Evolutionary conservation across 2,888 invertebrate species (phyloP), one percentile per base, ranked within the genome.

Genomic region (Abscondita cerata): DNA sequence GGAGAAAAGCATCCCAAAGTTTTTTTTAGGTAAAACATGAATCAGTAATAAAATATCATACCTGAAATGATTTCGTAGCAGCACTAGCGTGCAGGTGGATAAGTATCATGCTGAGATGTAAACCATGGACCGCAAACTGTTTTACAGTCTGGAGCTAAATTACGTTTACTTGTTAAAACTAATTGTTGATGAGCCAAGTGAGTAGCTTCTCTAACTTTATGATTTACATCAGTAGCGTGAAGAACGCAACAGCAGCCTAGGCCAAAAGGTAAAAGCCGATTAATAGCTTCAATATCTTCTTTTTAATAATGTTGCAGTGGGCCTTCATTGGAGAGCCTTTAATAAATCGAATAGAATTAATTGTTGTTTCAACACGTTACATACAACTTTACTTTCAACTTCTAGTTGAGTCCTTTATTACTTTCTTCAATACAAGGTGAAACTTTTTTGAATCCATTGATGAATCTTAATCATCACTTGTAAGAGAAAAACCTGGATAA

Each of bases 371-470:
- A n/a, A n/a, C n/a, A n/a, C n/a, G n/a, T n/a, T n/a, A n/a, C n/a
- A n/a, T n/a, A n/a, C n/a, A 44, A n/a, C n/a, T n/a, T 15, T 25
- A 93, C 95, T 85, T 96, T 97, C 34, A 90, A 85, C 80, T 93
- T 95, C 96, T 97, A 1, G 91, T 89, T 0, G 91, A 86, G 83
- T 96, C 96, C 76, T 94, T 95, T 77, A 97, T 97, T 79, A 96
- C 88, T 80, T 95, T 96, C 70, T 93, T 91, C 57, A 96, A 82
- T 48, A 91, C 88, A 48, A 96, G 79, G 68, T 92, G 89, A 73
- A 92, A 90, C 74, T 90, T n/a, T n/a, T n/a, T 90, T 0, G 88
- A 83, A 74, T 89, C 89, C 1, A 95, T 81, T 58, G 81, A 83
- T 6, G 82, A 80, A 60, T 89, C 88, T n/a, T 87, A 80, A 53